These are phyloP conservation scores for Pheucticus melanocephalus DNA, from an alignment of 2,113 vertebrate genomes.

Conservation along the genomic window DNA sequence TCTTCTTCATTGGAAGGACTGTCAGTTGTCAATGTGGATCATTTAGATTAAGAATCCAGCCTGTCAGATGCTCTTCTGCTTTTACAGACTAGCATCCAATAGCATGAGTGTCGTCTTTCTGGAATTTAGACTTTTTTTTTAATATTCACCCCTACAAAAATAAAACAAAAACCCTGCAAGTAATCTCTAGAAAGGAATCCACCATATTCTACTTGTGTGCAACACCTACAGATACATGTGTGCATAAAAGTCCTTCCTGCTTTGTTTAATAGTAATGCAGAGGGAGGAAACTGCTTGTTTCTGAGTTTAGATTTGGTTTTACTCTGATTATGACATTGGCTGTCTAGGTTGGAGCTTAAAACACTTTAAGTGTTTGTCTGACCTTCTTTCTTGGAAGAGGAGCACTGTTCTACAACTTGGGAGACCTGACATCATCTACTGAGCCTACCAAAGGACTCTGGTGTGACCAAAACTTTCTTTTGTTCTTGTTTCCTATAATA, in stretches of 20 bases:
- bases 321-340: background rate
- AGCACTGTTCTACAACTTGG: background rate
- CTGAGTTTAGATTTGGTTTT: background rate
- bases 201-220: background rate
- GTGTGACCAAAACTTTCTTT: background rate
- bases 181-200: background rate
- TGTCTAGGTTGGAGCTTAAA: background rate
- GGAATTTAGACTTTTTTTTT: background rate
- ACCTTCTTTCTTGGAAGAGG: background rate
- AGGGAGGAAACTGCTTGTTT: background rate
- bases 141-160: background rate
- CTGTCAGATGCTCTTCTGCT: slow-evolving; percentile 15
- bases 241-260: background rate
- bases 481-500: background rate
- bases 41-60: background rate
- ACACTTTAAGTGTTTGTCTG: background rate
- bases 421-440: background rate
- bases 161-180: background rate
- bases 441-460: background rate
- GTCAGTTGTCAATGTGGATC: slow-evolving; percentile 52
- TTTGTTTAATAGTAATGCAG: background rate
- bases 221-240: no score
- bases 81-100: background rate
- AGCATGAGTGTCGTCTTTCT: background rate
- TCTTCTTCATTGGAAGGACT: slow-evolving; percentile 48